Conservation (phyloP, 2,888 invertebrate genomes). For the Muschampia plurimacula region DNA sequence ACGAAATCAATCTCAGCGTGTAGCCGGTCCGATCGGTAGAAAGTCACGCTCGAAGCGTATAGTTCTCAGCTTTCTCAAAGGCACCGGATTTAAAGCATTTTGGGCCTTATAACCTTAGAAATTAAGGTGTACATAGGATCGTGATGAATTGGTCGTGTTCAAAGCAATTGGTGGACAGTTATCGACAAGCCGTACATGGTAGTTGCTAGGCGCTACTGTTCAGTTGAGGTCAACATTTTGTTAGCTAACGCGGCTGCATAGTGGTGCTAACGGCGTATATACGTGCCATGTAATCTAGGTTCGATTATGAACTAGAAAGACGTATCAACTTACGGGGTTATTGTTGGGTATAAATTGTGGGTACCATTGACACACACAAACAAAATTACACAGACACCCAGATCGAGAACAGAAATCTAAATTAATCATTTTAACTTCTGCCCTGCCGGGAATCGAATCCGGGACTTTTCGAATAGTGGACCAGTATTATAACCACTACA, state of each 20-base stretch:
- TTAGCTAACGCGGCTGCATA: slow-evolving; percentile 14
- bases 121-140: background rate
- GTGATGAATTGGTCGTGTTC: slow-evolving; percentile 9
- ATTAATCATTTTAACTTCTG: too few species aligned
- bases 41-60: slow-evolving; percentile 36
- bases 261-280: slow-evolving; percentile 3
- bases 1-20: slow-evolving; percentile 23
- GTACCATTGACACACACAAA: too few species aligned
- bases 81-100: background rate
- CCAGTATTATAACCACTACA: too few species aligned
- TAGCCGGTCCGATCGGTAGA: slow-evolving; percentile 39
- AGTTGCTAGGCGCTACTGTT: slow-evolving; percentile 39
- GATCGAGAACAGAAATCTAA: too few species aligned
- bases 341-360: too few species aligned
- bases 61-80: slow-evolving; percentile 21
- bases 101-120: background rate
- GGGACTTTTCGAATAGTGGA: too few species aligned
- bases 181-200: slow-evolving; percentile 35
- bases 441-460: too few species aligned
- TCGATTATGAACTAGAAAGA: slow-evolving; percentile 21
- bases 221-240: slow-evolving; percentile 38
- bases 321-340: background rate
- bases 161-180: slow-evolving; percentile 36
- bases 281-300: slow-evolving; percentile 7
- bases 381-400: too few species aligned